Base-by-base conservation (phyloP, 2,113 vertebrate species). In the Hippopotamus amphibius region DNA sequence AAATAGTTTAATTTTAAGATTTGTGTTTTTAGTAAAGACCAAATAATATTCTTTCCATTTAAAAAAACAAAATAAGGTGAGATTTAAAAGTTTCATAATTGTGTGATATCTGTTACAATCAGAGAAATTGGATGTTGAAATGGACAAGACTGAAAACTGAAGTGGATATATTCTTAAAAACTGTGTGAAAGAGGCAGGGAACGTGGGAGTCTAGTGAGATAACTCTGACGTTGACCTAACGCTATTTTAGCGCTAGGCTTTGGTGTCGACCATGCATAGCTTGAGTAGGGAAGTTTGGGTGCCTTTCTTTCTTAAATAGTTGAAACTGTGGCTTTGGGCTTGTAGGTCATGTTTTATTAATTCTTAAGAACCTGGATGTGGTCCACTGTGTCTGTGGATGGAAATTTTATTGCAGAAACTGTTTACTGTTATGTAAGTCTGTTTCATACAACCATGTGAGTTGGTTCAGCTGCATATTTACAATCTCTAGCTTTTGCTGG, bases 1-100 rank as follows among this genome's bases (percentile, higher is more conserved):
- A 87, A 89, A 87, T 46, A 46, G 83, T 76, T 96, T 95, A 90
- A 95, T 82, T 94, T 96, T 80, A 74, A 87, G 66, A 90, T 74
- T 93, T 55, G 37, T 68, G 33, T 93, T 97, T 95, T 59, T 95
- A 28, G 76, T 88, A 86, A 92, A 97, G 74, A 77, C 65, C 13
- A 82, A 95, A 55, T 87, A 85, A 66, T 81, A 82, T 72, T 81
- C 61, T 80, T 5, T 57, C 19, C 41, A 13, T 80, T 96, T 53
- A 65, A 80, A 94, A 95, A 86, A 71, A 63, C 76, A 50, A 84
- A 95, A 77, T 41, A 55, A 97, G 15, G 17, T 7, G 28, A 91
- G 17, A 76, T 89, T 81, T 57, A 46, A 91, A 94, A 10, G 13
- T 65, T 79, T 97, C 22, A 4, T 83, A 71, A 92, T 95, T 50